Percentiles rank a stretch among this genome's conserved stretches.
Evolutionary conservation across 2,797 vertebrate species (phyloP).

Genomic region (Neosilurus hyrtlii): DNA sequence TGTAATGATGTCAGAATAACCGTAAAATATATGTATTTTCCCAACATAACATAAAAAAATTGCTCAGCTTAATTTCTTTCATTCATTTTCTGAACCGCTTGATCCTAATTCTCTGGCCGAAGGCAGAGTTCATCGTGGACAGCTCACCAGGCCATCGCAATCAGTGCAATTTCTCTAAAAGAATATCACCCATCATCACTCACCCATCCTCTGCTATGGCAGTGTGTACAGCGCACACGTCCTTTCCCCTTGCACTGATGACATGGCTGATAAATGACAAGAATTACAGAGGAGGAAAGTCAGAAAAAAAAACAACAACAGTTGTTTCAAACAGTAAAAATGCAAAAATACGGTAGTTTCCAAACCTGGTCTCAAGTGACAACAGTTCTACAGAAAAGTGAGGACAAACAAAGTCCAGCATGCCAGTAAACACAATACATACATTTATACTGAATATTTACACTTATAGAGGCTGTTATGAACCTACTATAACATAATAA

Average conservation of each 20-base stretch:
- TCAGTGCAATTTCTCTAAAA: neutral
- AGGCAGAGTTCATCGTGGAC: no score
- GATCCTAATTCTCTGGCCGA: no score
- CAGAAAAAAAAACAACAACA: neutral
- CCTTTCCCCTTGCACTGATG: constrained; percentile 73
- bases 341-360: neutral
- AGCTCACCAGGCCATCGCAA: no score
- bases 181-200: constrained; percentile 37
- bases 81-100: no score
- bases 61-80: no score
- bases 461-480: neutral
- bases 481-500: no score
- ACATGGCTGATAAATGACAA: constrained; percentile 62
- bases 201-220: constrained; percentile 69
- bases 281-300: neutral
- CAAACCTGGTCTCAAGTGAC: neutral
- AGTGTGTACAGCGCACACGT: constrained; percentile 64
- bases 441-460: neutral
- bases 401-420: neutral
- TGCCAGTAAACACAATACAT: neutral
- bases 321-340: neutral
- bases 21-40: neutral
- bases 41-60: no score
- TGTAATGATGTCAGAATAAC: neutral
- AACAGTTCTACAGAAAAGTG: neutral